phyloP scores from a whole-genome alignment of 2,797 vertebrate species.

The Pogonophryne albipinna region DNA sequence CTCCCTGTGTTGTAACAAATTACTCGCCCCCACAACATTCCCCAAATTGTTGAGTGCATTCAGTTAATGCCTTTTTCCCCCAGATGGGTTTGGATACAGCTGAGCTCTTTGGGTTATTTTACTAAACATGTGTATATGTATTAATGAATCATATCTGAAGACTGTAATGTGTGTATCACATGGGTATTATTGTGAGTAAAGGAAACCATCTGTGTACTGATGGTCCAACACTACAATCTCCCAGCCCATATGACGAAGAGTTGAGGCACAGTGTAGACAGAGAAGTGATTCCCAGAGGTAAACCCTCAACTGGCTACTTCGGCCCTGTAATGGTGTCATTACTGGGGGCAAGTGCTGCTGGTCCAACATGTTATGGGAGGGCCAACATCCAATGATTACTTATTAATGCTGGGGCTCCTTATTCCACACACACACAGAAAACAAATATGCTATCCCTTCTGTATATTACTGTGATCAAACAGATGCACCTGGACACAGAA shows the following conservation, averaged over 20 bases:
- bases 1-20: conserved; percentile 5
- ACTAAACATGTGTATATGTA: not conserved
- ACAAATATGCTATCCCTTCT: conserved; percentile 65
- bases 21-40: not conserved
- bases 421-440: conserved; percentile 65
- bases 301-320: conserved; percentile 69
- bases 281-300: conserved; percentile 68
- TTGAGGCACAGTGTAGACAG: conserved; percentile 34
- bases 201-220: not conserved
- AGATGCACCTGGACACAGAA: conserved; percentile 47
- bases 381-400: conserved; percentile 77
- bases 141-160: not conserved
- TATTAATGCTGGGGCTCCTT: conserved; percentile 76
- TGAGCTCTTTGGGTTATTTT: not conserved
- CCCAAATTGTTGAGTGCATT: not conserved
- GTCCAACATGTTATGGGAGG: conserved; percentile 71
- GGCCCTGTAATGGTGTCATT: conserved; percentile 76
- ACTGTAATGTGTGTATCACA: not conserved
- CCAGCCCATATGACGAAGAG: conserved; percentile 9
- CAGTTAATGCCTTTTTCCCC: not conserved
- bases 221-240: conserved; percentile 5
- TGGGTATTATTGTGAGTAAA: not conserved
- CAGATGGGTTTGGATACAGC: not conserved
- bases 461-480: conserved; percentile 73
- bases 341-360: conserved; percentile 79